A percentile compares a stretch with the other conserved stretches of the same genome.
Conservation (phyloP, 1,140 invertebrate species). For the Papilio machaon region DNA sequence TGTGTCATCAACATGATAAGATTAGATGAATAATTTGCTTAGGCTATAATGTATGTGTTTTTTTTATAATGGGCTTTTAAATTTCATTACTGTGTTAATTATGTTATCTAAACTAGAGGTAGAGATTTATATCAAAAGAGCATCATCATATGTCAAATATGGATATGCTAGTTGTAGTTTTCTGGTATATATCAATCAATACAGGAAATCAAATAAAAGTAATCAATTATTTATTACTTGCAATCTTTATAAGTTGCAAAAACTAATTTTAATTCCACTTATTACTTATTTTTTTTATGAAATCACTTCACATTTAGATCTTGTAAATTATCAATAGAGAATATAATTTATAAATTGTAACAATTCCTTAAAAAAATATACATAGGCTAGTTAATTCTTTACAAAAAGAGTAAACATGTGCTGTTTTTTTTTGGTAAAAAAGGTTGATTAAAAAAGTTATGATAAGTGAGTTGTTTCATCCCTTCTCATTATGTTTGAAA, state of each 20-base stretch:
- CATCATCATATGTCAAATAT: neutral
- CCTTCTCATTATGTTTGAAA: no score
- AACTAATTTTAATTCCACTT: no score
- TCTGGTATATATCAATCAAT: neutral
- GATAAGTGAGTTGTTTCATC: neutral
- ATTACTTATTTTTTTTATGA: no score
- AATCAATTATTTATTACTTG: no score
- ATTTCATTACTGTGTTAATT: neutral
- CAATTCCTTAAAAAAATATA: neutral
- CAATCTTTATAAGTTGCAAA: no score
- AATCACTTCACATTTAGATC: no score
- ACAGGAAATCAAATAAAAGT: neutral
- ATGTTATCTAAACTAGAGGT: neutral
- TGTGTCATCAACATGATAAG: constrained; percentile 19
- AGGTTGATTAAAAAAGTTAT: neutral
- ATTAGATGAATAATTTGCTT: constrained; percentile 1
- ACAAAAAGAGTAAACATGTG: neutral
- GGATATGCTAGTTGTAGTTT: neutral
- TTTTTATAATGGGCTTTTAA: neutral
- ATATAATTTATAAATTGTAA: neutral
- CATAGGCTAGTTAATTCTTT: neutral
- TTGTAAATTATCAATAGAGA: neutral
- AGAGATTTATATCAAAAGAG: neutral
- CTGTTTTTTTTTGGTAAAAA: neutral
- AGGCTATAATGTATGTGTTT: neutral